Base-by-base conservation (phyloP, 2,113 vertebrate species). In the Castor canadensis region DNA sequence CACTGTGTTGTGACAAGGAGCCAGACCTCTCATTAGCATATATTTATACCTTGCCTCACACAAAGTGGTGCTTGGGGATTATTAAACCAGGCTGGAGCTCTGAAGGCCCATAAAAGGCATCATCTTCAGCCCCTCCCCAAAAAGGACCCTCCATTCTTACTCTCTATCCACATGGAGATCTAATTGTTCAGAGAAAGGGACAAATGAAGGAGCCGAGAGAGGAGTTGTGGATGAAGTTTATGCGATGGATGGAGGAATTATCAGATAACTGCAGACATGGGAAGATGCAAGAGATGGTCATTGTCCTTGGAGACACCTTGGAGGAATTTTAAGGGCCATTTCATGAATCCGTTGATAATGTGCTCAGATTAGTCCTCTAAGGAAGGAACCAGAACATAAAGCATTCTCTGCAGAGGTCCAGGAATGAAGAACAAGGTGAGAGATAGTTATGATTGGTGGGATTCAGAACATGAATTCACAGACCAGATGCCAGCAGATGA, bases 1-100 rank as follows among this genome's bases (percentile, higher is more conserved):
- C 98, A 98, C 98, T 82, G 95, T 98, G 97, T 98, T 98, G 88
- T 98, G 98, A 98, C 98, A 98, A 98, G 98, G 97, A 98, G 97
- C 95, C 95, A 98, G 97, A 98, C 94, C 96, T 98, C 95, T 90
- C 97, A 98, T 98, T 98, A 98, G 97, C 98, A 98, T 98, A 87
- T 91, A 97, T 98, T 98, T 98, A 98, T 98, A 97, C 91, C 91
- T 97, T 95, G 92, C 89, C 13, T 56, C 97, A 97, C 71, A 30
- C 97, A 97, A 80, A 93, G 95, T 95, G 91, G 84, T 90, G 95
- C 95, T 96, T 49, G 80, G 97, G 92, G 90, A 97, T 98, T 97
- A 97, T 98, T 97, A 93, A 97, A 97, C 93, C 86, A 77, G 91
- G 52, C 87, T 88, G 85, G 80, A 96, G 80, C 96, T 89, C 94